phyloP scores from a whole-genome alignment of 1,140 invertebrate genomes.

The Bursaphelenchus mucronatus region DNA sequence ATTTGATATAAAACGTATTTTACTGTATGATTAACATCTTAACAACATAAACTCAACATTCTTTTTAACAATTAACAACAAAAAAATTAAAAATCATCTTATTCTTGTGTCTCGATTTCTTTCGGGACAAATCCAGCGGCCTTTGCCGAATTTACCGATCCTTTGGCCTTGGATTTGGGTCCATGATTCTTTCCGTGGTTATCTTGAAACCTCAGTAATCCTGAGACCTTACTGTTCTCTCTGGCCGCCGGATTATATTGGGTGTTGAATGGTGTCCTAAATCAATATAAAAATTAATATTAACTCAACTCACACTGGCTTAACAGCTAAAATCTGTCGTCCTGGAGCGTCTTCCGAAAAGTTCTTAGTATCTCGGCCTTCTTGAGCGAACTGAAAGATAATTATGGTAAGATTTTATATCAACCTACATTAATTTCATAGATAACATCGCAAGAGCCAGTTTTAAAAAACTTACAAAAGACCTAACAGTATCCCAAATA shows the following conservation, averaged over 20 bases:
- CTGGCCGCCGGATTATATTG: slow-evolving; percentile 38
- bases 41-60: no score
- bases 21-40: no score
- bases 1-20: no score
- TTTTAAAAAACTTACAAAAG: slow-evolving; percentile 27
- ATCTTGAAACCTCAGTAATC: slow-evolving; percentile 53
- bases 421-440: no score
- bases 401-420: no score
- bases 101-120: no score
- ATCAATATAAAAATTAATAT: slow-evolving; percentile 23
- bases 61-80: no score
- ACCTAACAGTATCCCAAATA: slow-evolving; percentile 71
- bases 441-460: no score
- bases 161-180: slow-evolving; percentile 58
- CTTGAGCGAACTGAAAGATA: slow-evolving; percentile 1
- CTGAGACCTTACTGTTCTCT: slow-evolving; percentile 34
- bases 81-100: no score
- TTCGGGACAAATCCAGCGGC: slow-evolving; percentile 23
- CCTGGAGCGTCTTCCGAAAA: slow-evolving; percentile 24
- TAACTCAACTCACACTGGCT: slow-evolving; percentile 21
- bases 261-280: slow-evolving; percentile 50
- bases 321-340: slow-evolving; percentile 25
- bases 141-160: slow-evolving; percentile 53
- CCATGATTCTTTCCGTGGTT: slow-evolving; percentile 61
- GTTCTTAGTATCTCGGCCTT: slow-evolving; percentile 5